Evolutionary conservation across 2,797 vertebrate genomes (phyloP), one percentile per base, ranked within the genome.

Genomic region (Micrastur ruficollis): DNA sequence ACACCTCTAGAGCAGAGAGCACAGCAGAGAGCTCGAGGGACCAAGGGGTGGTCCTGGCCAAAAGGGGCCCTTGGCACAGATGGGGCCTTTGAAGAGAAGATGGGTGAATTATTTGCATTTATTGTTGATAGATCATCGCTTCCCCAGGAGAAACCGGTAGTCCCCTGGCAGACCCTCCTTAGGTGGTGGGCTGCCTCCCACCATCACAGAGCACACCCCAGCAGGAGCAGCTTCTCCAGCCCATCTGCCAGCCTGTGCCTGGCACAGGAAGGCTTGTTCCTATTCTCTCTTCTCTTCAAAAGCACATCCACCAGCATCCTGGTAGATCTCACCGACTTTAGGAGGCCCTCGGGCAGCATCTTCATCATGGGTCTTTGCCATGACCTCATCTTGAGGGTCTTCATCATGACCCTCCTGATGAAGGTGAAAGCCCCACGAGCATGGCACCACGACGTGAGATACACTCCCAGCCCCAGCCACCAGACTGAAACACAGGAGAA

Each of bases 361-460:
- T 36, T 62, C 46, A 34, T 16, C 46, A 25, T 5, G 14, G 53
- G 14, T 42, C 53, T 50, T 42, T 12, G 5, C 40, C 65, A n/a
- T 0, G 0, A n/a, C 63, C 44, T 56, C 52, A 22, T 26, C 49
- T 5, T 25, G 32, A 25, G 29, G 22, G 26, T 38, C 68, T 56
- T n/a, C 36, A 13, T 29, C 34, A 40, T 0, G 11, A 82, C 25
- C 32, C 31, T 46, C 27, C 47, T 13, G 32, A 36, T 13, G n/a
- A 44, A 61, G 66, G 53, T 17, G 53, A 27, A 47, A 65, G 36
- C 38, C 53, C 32, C 53, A 42, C 1, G 5, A 74, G 29, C 1
- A 3, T 1, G 5, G 36, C 71, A 50, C 18, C 3, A 1, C 8
- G 8, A 47, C 0, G 13, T 13, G 49, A 14, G 38, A n/a, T 4